phyloP scores from a whole-genome alignment of 1,140 invertebrate species.

The Drosophila tsacasi region DNA sequence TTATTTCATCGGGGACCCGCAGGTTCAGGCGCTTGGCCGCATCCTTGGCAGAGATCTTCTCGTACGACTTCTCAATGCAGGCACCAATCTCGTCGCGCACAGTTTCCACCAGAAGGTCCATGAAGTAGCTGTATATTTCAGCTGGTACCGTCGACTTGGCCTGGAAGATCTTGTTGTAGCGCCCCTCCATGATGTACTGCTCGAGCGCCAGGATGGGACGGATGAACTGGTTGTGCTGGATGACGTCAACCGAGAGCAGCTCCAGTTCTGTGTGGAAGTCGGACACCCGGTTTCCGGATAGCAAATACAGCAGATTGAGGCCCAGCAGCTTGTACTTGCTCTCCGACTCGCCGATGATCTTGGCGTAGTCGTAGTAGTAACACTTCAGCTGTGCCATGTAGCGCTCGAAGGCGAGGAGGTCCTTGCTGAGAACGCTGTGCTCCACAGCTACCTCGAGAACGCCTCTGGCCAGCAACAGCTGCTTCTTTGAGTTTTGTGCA shows the following conservation, averaged over 20 bases:
- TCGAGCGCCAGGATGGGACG: constrained; percentile 97
- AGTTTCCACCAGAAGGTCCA: constrained; percentile 97
- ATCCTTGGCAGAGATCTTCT: constrained; percentile 94
- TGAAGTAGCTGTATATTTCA: constrained; percentile 98
- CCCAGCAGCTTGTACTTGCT: constrained; percentile 98
- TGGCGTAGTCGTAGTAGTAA: constrained; percentile 99
- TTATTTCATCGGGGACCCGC: constrained; percentile 90
- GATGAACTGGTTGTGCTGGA: constrained; percentile 97
- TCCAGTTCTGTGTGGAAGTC: constrained; percentile 99
- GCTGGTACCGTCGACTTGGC: constrained; percentile 95
- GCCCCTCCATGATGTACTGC: constrained; percentile 99
- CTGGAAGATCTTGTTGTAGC: constrained; percentile 95
- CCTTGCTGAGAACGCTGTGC: constrained; percentile 95
- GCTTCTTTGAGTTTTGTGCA: constrained; percentile 90
- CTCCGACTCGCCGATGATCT: constrained; percentile 94
- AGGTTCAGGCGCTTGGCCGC: constrained; percentile 96
- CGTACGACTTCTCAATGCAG: constrained; percentile 98
- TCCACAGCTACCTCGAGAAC: constrained; percentile 98
- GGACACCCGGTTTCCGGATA: constrained; percentile 98
- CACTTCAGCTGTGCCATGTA: constrained; percentile 98
- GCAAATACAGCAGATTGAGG: constrained; percentile 96
- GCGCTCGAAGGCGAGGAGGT: constrained; percentile 97
- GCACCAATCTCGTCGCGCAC: constrained; percentile 98
- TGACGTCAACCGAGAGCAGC: constrained; percentile 95
- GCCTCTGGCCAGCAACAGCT: constrained; percentile 95